These are phyloP conservation scores for Eciton burchellii DNA, from an alignment of 1,140 invertebrate species.

Conservation along the genomic window DNA sequence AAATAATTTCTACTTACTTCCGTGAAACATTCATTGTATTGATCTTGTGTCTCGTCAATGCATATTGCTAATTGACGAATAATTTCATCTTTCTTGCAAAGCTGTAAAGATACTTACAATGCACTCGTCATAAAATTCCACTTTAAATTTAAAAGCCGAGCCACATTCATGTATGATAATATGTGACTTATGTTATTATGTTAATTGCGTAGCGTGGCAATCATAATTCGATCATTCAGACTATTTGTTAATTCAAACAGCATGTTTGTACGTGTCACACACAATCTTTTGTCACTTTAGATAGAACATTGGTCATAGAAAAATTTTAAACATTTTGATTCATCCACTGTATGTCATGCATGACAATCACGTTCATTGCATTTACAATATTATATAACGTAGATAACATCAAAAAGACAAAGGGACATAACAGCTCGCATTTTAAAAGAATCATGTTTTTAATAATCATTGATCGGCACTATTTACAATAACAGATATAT, in stretches of 20 bases:
- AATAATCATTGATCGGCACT: conserved; percentile 50
- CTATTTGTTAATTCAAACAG: conserved; percentile 38
- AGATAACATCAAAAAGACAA: conserved; percentile 26
- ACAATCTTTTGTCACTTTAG: not conserved
- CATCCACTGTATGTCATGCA: conserved; percentile 32
- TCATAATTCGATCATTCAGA: conserved; percentile 21
- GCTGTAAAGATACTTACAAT: conserved; percentile 58
- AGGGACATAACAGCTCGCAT: not conserved
- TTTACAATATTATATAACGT: conserved; percentile 16
- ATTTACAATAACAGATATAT: conserved; percentile 56
- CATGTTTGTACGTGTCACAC: conserved; percentile 2
- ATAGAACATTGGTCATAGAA: not conserved
- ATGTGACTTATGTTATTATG: conserved; percentile 31
- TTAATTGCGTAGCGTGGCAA: conserved; percentile 27
- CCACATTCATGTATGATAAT: conserved; percentile 30
- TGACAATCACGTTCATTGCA: conserved; percentile 1
- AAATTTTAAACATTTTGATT: conserved; percentile 23
- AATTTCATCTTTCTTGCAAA: conserved; percentile 72
- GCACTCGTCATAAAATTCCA: not conserved
- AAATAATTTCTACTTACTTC: conserved; percentile 75
- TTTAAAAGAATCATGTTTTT: conserved; percentile 32
- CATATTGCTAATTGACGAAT: conserved; percentile 77
- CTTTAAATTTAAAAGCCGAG: conserved; percentile 16
- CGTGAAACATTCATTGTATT: conserved; percentile 82
- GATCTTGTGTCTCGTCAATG: conserved; percentile 79